Percentiles rank a stretch among this genome's conserved stretches.
Conservation (phyloP, 1,140 invertebrate species). For the Drosophila sp. region DNA sequence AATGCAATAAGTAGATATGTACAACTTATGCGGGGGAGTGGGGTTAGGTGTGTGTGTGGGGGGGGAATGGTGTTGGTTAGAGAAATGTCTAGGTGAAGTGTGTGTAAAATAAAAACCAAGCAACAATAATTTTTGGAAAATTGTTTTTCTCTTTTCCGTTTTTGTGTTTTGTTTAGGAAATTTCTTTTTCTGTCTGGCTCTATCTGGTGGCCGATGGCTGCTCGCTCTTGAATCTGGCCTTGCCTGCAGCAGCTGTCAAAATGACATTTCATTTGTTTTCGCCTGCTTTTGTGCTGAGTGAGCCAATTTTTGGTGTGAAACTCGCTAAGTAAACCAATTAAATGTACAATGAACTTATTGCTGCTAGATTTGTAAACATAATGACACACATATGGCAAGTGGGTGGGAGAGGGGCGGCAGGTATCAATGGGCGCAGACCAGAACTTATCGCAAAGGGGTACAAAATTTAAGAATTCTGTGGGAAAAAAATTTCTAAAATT, state of each 20-base stretch:
- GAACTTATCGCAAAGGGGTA: no score
- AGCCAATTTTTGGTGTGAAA: slow-evolving; percentile 39
- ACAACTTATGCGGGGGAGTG: slow-evolving; percentile 57
- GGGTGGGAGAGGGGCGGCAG: no score
- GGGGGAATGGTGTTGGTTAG: slow-evolving; percentile 6
- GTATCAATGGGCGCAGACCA: no score
- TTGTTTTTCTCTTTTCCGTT: slow-evolving; percentile 11
- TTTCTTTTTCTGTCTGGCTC: slow-evolving; percentile 3
- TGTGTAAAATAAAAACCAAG: slow-evolving; percentile 1
- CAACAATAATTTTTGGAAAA: slow-evolving; percentile 12
- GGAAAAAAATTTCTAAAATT: no score
- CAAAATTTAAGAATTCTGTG: neutral
- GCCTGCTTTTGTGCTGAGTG: slow-evolving; percentile 12
- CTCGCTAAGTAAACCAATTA: slow-evolving; percentile 48
- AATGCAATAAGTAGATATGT: slow-evolving; percentile 48
- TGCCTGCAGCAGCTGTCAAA: slow-evolving; percentile 53
- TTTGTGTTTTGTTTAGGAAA: slow-evolving; percentile 1
- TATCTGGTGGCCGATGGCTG: neutral
- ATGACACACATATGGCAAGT: neutral
- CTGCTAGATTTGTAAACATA: slow-evolving; percentile 15
- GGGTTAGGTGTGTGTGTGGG: slow-evolving; percentile 72
- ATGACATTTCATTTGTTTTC: slow-evolving; percentile 21
- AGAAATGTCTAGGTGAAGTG: slow-evolving; percentile 10
- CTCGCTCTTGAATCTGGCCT: neutral
- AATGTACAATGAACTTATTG: slow-evolving; percentile 55